phyloP scores from a whole-genome alignment of 2,113 vertebrate genomes.

The Semicossyphus pulcher region DNA sequence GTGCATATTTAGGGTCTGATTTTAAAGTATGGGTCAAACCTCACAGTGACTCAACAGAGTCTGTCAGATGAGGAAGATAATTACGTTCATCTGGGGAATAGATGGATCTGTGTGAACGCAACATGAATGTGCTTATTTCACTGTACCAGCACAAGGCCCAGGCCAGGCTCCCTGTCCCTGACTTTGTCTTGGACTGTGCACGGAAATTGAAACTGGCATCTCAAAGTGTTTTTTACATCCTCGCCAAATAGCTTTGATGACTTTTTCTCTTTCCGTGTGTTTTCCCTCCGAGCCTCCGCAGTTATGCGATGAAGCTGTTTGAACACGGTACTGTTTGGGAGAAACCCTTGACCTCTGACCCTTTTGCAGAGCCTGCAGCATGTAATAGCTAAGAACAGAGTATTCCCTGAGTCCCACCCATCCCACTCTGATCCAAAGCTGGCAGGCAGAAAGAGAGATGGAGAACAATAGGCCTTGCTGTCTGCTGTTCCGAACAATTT shows the following conservation, averaged over 20 bases:
- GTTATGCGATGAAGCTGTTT: conserved; percentile 62
- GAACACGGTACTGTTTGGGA: conserved; percentile 66
- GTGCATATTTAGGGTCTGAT: conserved; percentile 76
- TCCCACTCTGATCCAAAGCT: conserved; percentile 74
- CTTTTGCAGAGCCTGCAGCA: conserved; percentile 65
- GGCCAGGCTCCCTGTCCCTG: conserved; percentile 74
- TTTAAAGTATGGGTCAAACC: conserved; percentile 80
- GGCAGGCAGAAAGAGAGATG: conserved; percentile 71
- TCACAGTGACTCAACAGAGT: conserved; percentile 78
- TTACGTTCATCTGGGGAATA: conserved; percentile 81
- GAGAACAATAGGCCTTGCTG: conserved; percentile 76
- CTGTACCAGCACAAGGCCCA: conserved; percentile 76
- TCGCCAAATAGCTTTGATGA: conserved; percentile 74
- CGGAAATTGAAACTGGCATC: conserved; percentile 84
- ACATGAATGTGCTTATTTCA: conserved; percentile 78
- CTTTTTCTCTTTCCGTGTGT: conserved; percentile 65
- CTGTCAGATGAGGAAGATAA: conserved; percentile 77
- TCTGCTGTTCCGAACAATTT: conserved; percentile 65
- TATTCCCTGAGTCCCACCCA: conserved; percentile 66
- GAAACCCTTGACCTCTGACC: conserved; percentile 80
- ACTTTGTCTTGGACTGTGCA: conserved; percentile 67
- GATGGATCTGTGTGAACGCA: conserved; percentile 75
- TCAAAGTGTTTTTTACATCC: conserved; percentile 80
- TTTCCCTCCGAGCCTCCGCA: conserved; percentile 52
- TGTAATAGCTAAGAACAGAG: conserved; percentile 69